Percentiles rank a stretch among this genome's conserved stretches.
Conservation (phyloP, 2,113 vertebrate genomes). For the Cettia cetti region DNA sequence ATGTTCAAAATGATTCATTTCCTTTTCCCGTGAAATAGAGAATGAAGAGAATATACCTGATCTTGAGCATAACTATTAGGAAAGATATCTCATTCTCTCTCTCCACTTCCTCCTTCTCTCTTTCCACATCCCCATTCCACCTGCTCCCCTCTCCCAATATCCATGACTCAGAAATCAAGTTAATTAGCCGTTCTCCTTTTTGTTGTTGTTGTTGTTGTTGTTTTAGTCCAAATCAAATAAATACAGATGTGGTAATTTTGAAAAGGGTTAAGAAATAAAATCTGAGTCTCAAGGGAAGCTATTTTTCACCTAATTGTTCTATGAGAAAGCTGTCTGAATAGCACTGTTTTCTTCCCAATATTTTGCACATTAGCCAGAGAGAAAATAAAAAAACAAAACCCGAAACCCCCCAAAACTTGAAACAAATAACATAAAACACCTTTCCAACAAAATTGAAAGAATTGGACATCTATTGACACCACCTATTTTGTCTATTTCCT, state of each 20-base stretch:
- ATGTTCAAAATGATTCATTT: background rate
- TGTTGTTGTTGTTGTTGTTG: too few species aligned
- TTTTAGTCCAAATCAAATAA: background rate
- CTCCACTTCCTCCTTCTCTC: background rate
- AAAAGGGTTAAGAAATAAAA: background rate
- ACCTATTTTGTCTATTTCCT: background rate
- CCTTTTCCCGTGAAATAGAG: background rate
- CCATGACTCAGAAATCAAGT: background rate
- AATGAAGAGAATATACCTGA: background rate
- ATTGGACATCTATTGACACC: background rate
- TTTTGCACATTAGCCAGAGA: background rate
- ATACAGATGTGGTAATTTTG: background rate
- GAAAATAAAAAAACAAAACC: too few species aligned
- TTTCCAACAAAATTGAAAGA: background rate
- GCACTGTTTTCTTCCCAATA: background rate
- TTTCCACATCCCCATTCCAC: background rate
- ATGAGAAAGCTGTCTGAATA: background rate
- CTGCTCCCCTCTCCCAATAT: rapidly evolving
- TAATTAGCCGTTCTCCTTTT: background rate
- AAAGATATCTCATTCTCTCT: background rate
- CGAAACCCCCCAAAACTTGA: background rate
- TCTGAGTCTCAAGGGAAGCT: background rate
- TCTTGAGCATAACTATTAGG: background rate
- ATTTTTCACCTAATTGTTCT: background rate
- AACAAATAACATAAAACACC: background rate